Conservation (phyloP, 2,797 vertebrate species). For the Syncerus caffer region DNA sequence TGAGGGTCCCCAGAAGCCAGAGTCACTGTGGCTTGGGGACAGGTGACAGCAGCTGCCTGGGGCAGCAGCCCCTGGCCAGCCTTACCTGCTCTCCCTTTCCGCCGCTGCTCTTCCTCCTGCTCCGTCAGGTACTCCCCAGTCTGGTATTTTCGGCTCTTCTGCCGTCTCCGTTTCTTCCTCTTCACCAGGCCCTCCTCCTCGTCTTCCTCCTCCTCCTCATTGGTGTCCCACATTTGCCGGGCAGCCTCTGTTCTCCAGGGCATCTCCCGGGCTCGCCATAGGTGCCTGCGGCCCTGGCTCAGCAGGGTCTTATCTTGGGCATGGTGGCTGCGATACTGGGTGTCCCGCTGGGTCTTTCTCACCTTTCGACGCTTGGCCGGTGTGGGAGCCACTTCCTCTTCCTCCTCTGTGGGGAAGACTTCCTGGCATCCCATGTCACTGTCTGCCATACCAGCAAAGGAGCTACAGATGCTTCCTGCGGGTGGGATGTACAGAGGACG, state of each 20-base stretch:
- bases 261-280: constrained; percentile 81
- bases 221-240: constrained; percentile 81
- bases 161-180: constrained; percentile 92
- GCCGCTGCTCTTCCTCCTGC: constrained; percentile 87
- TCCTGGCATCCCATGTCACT: constrained; percentile 81
- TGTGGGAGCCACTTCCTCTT: constrained; percentile 83
- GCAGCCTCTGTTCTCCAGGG: constrained; percentile 83
- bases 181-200: constrained; percentile 81
- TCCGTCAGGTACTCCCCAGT: constrained; percentile 95
- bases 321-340: constrained; percentile 80
- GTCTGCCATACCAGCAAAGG: constrained; percentile 77
- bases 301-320: constrained; percentile 88
- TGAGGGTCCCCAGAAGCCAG: not conserved
- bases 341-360: constrained; percentile 87
- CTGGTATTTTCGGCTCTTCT: constrained; percentile 95
- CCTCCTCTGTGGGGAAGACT: constrained; percentile 78
- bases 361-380: constrained; percentile 86
- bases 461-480: constrained; percentile 81
- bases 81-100: constrained; percentile 85
- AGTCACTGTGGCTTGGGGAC: not conserved
- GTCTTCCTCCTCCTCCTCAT: constrained; percentile 81
- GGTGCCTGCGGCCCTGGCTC: constrained; percentile 84
- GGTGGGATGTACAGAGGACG: constrained; percentile 35
- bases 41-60: not conserved
- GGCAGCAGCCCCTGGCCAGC: not conserved